Conservation (phyloP, 2,888 invertebrate species). For the Tenthredo livida region DNA sequence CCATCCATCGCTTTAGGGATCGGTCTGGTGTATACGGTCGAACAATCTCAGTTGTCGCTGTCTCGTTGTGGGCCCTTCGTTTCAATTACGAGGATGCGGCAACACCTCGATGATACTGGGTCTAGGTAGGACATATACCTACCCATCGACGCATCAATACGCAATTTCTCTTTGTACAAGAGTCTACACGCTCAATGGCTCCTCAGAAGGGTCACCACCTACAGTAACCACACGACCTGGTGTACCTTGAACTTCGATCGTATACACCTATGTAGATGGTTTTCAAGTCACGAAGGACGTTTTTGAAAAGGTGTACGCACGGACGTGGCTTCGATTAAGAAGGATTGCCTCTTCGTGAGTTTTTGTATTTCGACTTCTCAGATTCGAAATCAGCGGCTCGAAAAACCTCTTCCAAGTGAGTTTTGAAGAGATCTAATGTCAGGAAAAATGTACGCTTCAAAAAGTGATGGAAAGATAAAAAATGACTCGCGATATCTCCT, state of each 20-base stretch:
- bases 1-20: not conserved
- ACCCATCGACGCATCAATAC: conserved; percentile 30
- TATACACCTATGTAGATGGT: too few species aligned
- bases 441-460: too few species aligned
- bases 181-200: not conserved
- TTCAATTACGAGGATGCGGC: conserved; percentile 37
- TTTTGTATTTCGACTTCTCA: too few species aligned
- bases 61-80: conserved; percentile 15
- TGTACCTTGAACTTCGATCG: not conserved
- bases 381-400: too few species aligned
- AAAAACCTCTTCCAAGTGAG: too few species aligned
- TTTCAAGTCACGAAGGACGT: not conserved
- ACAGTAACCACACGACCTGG: not conserved
- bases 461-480: too few species aligned
- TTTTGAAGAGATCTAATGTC: too few species aligned
- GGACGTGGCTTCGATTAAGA: not conserved
- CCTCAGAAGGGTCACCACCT: not conserved
- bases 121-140: not conserved
- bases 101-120: conserved; percentile 29
- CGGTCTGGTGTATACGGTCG: not conserved
- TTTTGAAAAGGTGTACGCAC: not conserved
- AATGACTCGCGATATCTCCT: too few species aligned
- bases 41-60: conserved; percentile 16
- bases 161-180: conserved; percentile 26
- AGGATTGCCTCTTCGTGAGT: not conserved